Evolutionary conservation across 35 echinoderm and acorn worm genomes (phyloP), one percentile per base, ranked within the genome.

Genomic region (Lytechinus pictus): DNA sequence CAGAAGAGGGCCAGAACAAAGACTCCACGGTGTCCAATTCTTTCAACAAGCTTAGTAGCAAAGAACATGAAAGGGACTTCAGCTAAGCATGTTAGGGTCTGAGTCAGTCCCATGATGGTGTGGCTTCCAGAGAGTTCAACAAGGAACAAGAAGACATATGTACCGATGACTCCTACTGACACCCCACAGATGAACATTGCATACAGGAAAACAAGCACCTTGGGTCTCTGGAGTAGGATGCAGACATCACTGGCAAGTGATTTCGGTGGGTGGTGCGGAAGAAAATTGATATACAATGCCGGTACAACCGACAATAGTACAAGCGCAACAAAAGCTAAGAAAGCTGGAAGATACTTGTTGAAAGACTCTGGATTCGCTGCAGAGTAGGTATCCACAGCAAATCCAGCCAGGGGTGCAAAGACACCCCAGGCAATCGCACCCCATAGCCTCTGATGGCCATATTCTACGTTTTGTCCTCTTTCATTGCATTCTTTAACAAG

Each of bases 11-110:
- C 93, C 10, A 98, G 86, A 54, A 89, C 87, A 86, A 98, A 97
- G 8, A 98, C 95, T 52, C 91, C 92, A 52, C 95, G 89, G 56
- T 98, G 96, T 86, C 97, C 96, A 58, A 96, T 86, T 57, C 24
- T 57, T 16, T 96, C 52, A 24, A 98, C 95, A n/a, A 98, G 55
- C 54, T 57, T 94, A 19, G 86, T 95, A 9, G 96, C 94, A 90
- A 98, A 95, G 86, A 86, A 98, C 94, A 98, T 95, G 55, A 98
- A 98, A 16, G 97, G 97, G 54, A 96, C 92, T 87, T 98, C 97
- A 6, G 97, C 93, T 14, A 98, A 8, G 52, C 97, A 97, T 0
- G 97, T 97, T 12, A 96, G 90, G 19, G 95, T 96, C 13, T 97
- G 87, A 9, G 96, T 98, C 21, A 98, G 95, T 44, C 97, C 97